These are phyloP conservation scores for Syrphus vitripennis DNA, from an alignment of 2,888 invertebrate genomes.

Conservation along the genomic window DNA sequence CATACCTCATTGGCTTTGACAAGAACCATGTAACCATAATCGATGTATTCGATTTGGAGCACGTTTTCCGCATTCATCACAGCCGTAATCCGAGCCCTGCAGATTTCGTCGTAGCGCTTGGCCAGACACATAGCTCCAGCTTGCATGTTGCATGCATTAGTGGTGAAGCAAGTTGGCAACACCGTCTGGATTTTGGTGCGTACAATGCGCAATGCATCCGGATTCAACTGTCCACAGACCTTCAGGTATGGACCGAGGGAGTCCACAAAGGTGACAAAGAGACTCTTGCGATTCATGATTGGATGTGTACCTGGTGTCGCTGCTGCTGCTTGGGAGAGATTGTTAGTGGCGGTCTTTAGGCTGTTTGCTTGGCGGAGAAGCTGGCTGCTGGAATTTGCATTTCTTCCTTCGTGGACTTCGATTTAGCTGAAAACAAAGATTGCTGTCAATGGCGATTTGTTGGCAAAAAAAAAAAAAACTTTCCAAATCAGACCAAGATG, in stretches of 20 bases:
- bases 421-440: slow-evolving; percentile 43
- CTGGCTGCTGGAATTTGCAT: slow-evolving; percentile 55
- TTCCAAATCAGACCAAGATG: slow-evolving; percentile 32
- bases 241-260: slow-evolving; percentile 86
- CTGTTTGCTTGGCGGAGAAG: slow-evolving; percentile 10
- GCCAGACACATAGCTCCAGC: slow-evolving; percentile 76
- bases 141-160: slow-evolving; percentile 59
- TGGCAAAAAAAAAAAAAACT: slow-evolving; percentile 7
- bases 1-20: slow-evolving; percentile 83
- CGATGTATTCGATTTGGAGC: slow-evolving; percentile 86
- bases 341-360: slow-evolving; percentile 25
- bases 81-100: slow-evolving; percentile 84
- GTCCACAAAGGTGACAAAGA: slow-evolving; percentile 86
- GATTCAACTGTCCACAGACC: slow-evolving; percentile 86
- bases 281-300: slow-evolving; percentile 45
- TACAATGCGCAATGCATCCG: slow-evolving; percentile 76
- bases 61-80: slow-evolving; percentile 81
- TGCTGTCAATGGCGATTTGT: neutral
- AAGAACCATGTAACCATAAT: slow-evolving; percentile 86
- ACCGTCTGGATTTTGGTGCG: slow-evolving; percentile 76
- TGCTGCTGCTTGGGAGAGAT: neutral
- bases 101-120: slow-evolving; percentile 84
- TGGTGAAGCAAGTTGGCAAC: slow-evolving; percentile 76
- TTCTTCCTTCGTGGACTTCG: slow-evolving; percentile 58
- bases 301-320: neutral